Base-by-base conservation (phyloP, 2,888 invertebrate species). In the Bedellia somnulentella region DNA sequence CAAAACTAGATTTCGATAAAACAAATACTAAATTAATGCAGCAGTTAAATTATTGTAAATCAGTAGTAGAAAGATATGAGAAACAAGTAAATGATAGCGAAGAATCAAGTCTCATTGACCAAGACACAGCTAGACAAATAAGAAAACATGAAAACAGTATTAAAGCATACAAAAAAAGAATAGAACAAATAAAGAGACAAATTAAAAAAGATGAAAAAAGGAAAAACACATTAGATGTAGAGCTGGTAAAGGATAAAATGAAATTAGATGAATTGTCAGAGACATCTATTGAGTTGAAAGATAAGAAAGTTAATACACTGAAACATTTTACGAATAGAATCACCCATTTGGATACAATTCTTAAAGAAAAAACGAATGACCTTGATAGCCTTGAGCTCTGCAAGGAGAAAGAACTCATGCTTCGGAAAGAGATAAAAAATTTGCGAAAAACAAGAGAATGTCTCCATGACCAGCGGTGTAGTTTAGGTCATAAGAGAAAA, bases 371-470 rank as follows among this genome's bases (percentile, higher is more conserved):
- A 48, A 82, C 83, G 0, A 80, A 81, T 55, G 82, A 84, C 54
- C 61, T 85, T 28, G 82, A 82, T 37, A 81, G 77, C 38, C 68
- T 78, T 32, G 78, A 79, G 30, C 58, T 80, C 34, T 61, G 71
- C 3, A 80, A 80, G 35, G 81, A 82, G 31, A 81, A 83, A 34
- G 86, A 86, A 45, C 68, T 81, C 2, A 55, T 75, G 56, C 48
- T 89, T 16, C 76, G 90, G 13, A 85, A 86, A 42, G 92, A 92
- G 68, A 92, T 93, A 27, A 79, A 86, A 40, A 88, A 89, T 50
- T 63, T 93, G 22, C 77, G 92, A 11, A 81, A 84, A 42, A 89
- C 89, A 0, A 79, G 89, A 29, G 90, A 92, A 47, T 83, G 85
- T 44, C 60, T 92, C 22, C 76, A 89, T 29, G 87, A 89, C 27